phyloP scores from a whole-genome alignment of 2,113 vertebrate genomes.

The Tamias sibiricus region DNA sequence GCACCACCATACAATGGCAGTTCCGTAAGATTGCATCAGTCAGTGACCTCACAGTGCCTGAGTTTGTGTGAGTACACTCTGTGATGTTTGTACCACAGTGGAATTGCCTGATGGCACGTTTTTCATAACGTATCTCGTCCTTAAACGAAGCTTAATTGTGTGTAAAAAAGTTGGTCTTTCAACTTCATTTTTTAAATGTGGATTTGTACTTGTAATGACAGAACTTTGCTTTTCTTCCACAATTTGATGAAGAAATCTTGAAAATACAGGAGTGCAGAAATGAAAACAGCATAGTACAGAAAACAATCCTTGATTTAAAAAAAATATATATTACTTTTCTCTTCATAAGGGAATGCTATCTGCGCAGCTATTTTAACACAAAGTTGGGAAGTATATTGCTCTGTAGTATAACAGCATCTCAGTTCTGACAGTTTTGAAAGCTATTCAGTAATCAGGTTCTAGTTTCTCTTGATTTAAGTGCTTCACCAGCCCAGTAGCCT shows the following conservation, averaged over 20 bases:
- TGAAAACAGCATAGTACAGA: neutral
- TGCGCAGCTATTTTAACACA: neutral
- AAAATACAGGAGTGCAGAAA: slow-evolving; percentile 27
- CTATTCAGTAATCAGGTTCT: neutral
- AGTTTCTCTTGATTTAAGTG: neutral
- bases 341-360: neutral
- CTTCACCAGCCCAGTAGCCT: neutral
- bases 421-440: neutral
- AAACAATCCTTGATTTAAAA: neutral
- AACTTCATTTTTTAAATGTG: neutral
- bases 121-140: neutral
- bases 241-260: slow-evolving; percentile 25
- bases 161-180: neutral
- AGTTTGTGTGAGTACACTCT: neutral
- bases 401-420: neutral
- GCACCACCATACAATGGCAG: too few species aligned
- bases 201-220: neutral
- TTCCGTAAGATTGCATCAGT: neutral
- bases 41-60: neutral
- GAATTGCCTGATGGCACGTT: neutral
- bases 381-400: neutral
- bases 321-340: neutral
- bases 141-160: neutral
- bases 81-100: too few species aligned
- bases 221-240: neutral